Evolutionary conservation across 2,113 vertebrate species (phyloP).

Genomic region (Mellivora capensis): DNA sequence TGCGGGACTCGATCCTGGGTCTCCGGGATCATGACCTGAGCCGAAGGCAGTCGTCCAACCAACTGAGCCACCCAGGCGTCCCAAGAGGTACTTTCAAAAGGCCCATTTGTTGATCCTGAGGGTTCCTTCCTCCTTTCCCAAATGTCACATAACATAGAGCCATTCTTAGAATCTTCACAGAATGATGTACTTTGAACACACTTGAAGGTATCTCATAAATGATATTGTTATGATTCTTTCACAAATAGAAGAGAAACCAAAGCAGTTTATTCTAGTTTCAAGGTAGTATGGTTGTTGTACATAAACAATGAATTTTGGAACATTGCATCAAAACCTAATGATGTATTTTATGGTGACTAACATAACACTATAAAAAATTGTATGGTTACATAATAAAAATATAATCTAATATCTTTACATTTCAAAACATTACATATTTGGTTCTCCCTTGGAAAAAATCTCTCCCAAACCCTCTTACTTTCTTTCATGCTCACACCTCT

Average conservation of each 20-base stretch:
- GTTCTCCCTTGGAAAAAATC: neutral
- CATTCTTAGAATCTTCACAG: neutral
- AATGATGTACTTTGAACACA: neutral
- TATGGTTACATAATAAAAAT: neutral
- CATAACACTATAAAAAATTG: too few species aligned
- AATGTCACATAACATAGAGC: neutral
- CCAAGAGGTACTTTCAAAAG: neutral
- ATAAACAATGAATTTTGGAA: neutral
- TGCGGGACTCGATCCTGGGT: too few species aligned
- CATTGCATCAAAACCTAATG: too few species aligned
- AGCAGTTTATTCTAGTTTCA: slow-evolving; percentile 3
- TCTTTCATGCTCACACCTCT: neutral
- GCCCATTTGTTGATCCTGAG: neutral
- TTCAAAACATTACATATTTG: neutral
- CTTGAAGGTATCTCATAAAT: neutral
- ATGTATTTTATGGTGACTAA: too few species aligned
- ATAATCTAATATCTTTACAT: neutral
- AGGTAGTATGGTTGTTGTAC: neutral
- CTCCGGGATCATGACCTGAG: too few species aligned
- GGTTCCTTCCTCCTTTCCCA: neutral
- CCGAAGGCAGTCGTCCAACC: too few species aligned
- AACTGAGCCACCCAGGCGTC: too few species aligned
- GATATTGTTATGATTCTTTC: neutral
- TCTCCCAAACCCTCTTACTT: neutral
- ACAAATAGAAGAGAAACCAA: neutral